phyloP scores from a whole-genome alignment of 2,888 invertebrate species.

The Meta bourneti region DNA sequence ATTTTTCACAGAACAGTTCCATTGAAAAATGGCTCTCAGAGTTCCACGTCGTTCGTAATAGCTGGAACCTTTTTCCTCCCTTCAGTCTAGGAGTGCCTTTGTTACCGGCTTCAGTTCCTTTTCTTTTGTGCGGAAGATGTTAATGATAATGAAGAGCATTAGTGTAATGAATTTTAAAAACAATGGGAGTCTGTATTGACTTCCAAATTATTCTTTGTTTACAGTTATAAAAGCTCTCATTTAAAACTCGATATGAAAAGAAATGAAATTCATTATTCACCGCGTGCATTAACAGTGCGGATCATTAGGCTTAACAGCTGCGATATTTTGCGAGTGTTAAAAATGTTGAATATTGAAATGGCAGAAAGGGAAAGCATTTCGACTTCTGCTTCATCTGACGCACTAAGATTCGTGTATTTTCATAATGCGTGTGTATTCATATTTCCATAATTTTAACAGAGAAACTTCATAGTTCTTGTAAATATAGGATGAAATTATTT shows the following conservation, averaged over 20 bases:
- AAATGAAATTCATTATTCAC: background rate
- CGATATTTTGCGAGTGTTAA: background rate
- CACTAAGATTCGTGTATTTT: no score
- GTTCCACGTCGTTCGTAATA: background rate
- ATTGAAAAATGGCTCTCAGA: background rate
- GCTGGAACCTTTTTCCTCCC: background rate
- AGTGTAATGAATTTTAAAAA: background rate
- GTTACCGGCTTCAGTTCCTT: background rate
- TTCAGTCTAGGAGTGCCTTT: background rate
- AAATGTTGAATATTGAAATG: background rate
- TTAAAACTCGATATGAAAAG: background rate
- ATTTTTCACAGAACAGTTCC: background rate
- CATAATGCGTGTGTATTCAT: no score
- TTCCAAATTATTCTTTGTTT: background rate
- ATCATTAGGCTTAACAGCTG: background rate
- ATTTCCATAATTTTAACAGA: no score
- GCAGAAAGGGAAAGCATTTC: no score
- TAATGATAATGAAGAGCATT: conserved; percentile 1
- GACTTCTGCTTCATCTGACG: no score
- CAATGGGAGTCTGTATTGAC: background rate
- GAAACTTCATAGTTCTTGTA: no score
- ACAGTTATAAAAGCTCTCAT: background rate
- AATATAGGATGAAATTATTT: no score
- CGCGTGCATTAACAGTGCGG: background rate
- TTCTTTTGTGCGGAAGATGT: background rate